These are phyloP conservation scores for Plodia interpunctella DNA, from an alignment of 1,140 invertebrate species.

Conservation along the genomic window DNA sequence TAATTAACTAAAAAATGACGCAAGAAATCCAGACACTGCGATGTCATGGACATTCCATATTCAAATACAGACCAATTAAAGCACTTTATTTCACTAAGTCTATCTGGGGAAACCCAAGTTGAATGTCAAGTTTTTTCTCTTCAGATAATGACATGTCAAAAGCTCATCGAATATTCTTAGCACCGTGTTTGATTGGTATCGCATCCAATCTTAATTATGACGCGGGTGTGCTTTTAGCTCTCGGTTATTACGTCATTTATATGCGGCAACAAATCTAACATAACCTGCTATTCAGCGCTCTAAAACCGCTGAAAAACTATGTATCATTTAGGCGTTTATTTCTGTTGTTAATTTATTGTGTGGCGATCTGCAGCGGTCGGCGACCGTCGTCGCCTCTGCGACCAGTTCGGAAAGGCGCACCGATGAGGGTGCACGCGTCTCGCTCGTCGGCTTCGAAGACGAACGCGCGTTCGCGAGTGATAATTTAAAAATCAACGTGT, in stretches of 20 bases:
- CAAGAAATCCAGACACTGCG: neutral
- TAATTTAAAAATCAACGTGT: constrained; percentile 32
- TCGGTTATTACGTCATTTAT: constrained; percentile 6
- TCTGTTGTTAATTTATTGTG: constrained; percentile 51
- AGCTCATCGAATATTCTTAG: constrained; percentile 10
- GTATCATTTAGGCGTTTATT: constrained; percentile 43
- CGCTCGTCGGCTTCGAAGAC: constrained; percentile 28
- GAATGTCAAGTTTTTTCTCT: neutral
- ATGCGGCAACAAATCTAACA: neutral
- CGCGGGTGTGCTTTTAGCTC: neutral
- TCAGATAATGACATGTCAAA: constrained; percentile 3
- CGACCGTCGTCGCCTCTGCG: constrained; percentile 21
- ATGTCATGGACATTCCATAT: neutral
- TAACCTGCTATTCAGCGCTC: constrained; percentile 9
- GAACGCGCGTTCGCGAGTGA: constrained; percentile 55
- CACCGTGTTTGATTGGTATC: constrained; percentile 11
- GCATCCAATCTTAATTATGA: constrained; percentile 8
- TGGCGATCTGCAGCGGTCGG: constrained; percentile 34
- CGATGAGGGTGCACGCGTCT: constrained; percentile 58
- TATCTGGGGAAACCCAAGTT: neutral
- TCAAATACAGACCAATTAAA: constrained; percentile 1
- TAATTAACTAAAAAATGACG: neutral
- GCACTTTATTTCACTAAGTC: neutral
- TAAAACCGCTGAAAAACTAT: constrained; percentile 11
- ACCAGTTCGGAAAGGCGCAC: constrained; percentile 58